These are phyloP conservation scores for Siniperca scherzeri DNA, from an alignment of 2,797 vertebrate genomes.

Conservation along the genomic window DNA sequence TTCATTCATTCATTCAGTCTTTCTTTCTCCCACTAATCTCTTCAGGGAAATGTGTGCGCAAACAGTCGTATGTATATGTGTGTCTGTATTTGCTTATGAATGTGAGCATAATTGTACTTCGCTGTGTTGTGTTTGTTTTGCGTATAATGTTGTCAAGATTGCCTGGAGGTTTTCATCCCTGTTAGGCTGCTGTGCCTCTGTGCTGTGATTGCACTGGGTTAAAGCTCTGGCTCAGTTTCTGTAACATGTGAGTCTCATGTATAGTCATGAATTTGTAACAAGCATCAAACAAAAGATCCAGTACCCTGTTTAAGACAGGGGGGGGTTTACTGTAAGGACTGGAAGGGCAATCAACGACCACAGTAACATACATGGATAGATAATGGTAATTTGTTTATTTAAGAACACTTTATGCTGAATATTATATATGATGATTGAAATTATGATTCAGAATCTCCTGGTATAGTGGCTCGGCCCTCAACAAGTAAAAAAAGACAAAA, in stretches of 20 bases:
- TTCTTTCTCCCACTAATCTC: constrained; percentile 66
- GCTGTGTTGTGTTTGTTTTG: constrained; percentile 46
- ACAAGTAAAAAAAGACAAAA: neutral
- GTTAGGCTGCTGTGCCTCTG: constrained; percentile 21
- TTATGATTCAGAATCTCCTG: neutral
- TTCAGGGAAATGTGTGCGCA: constrained; percentile 53
- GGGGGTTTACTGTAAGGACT: neutral
- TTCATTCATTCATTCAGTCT: constrained; percentile 35
- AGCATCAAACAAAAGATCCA: neutral
- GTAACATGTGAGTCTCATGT: neutral
- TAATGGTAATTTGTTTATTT: neutral
- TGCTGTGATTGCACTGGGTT: constrained; percentile 3
- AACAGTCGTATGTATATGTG: constrained; percentile 7
- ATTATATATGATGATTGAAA: neutral
- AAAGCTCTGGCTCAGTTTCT: neutral
- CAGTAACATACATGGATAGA: neutral
- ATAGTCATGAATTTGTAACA: neutral
- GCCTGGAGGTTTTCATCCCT: constrained; percentile 26
- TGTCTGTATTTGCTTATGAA: constrained; percentile 52
- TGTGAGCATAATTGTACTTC: constrained; percentile 56
- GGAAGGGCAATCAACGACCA: neutral
- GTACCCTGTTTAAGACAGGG: neutral
- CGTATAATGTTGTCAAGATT: constrained; percentile 18
- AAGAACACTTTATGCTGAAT: neutral
- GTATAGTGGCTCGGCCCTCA: neutral